A percentile compares a stretch with the other conserved stretches of the same genome.
Evolutionary conservation across 2,888 invertebrate species (phyloP).

Genomic region (Pardosa pseudoannulata): DNA sequence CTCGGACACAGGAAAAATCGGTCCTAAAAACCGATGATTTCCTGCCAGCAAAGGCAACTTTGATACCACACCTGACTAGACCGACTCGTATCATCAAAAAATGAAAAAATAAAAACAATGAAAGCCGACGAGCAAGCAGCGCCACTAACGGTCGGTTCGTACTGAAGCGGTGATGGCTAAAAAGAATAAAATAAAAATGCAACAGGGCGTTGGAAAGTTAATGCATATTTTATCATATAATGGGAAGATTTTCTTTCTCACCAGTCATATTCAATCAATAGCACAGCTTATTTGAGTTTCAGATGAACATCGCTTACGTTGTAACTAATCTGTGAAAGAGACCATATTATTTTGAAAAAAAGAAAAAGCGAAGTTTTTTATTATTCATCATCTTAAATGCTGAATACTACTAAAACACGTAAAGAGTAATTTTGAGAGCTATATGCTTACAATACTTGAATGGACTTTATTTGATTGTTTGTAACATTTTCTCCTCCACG

Average conservation of each 20-base stretch:
- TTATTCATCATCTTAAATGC: too few relatives aligned
- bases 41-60: slow-evolving; percentile 24
- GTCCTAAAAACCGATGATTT: slow-evolving; percentile 50
- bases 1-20: slow-evolving; percentile 55
- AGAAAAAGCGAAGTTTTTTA: too few relatives aligned
- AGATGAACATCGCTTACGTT: too few relatives aligned
- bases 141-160: background rate
- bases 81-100: slow-evolving; percentile 2
- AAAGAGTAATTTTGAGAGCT: too few relatives aligned
- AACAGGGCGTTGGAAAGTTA: slow-evolving; percentile 10
- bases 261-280: background rate
- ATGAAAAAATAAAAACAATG: background rate
- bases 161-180: background rate
- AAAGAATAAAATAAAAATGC: slow-evolving; percentile 5
- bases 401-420: too few relatives aligned
- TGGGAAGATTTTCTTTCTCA: background rate
- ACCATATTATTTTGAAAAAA: too few relatives aligned
- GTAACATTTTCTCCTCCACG: too few relatives aligned
- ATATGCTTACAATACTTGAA: too few relatives aligned
- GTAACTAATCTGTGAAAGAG: too few relatives aligned
- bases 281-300: too few relatives aligned
- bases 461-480: too few relatives aligned
- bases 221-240: slow-evolving; percentile 3
- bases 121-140: background rate
- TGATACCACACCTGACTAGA: slow-evolving; percentile 62